These are phyloP conservation scores for Plecotus auritus DNA, from an alignment of 2,113 vertebrate species.

Conservation along the genomic window DNA sequence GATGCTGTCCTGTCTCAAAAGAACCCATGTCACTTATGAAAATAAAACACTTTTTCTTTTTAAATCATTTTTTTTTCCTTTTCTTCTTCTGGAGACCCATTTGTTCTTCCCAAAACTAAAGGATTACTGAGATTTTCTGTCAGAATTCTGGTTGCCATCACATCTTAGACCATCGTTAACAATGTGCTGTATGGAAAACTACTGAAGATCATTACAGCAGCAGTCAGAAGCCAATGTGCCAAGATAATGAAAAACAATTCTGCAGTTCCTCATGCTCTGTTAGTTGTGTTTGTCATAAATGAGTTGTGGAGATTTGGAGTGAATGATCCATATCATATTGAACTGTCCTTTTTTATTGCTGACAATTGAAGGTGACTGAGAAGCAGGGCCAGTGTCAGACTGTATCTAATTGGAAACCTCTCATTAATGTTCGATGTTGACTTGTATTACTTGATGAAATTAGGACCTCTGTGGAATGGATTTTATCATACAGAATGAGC, in stretches of 20 bases:
- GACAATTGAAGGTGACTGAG: slow-evolving; percentile 87
- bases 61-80: slow-evolving; percentile 28
- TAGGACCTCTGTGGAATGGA: slow-evolving; percentile 78
- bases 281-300: slow-evolving; percentile 93
- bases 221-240: slow-evolving; percentile 80
- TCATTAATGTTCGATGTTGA: slow-evolving; percentile 82
- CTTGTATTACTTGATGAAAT: slow-evolving; percentile 84
- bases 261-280: slow-evolving; percentile 87
- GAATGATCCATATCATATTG: slow-evolving; percentile 91
- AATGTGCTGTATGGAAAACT: slow-evolving; percentile 82
- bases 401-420: slow-evolving; percentile 84
- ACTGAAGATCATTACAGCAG: slow-evolving; percentile 88
- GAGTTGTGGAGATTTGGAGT: slow-evolving; percentile 85
- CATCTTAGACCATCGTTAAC: slow-evolving; percentile 79
- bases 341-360: slow-evolving; percentile 86
- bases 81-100: slow-evolving; percentile 40
- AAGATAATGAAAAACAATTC: slow-evolving; percentile 91
- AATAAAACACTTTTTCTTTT: not conserved
- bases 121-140: slow-evolving; percentile 65
- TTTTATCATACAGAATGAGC: slow-evolving; percentile 78
- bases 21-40: not conserved
- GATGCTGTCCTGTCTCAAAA: not conserved
- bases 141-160: slow-evolving; percentile 67
- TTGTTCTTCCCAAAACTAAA: slow-evolving; percentile 74
- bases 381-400: slow-evolving; percentile 83